Evolutionary conservation across 2,113 vertebrate species (phyloP).

Genomic region (Leucosticte australis): DNA sequence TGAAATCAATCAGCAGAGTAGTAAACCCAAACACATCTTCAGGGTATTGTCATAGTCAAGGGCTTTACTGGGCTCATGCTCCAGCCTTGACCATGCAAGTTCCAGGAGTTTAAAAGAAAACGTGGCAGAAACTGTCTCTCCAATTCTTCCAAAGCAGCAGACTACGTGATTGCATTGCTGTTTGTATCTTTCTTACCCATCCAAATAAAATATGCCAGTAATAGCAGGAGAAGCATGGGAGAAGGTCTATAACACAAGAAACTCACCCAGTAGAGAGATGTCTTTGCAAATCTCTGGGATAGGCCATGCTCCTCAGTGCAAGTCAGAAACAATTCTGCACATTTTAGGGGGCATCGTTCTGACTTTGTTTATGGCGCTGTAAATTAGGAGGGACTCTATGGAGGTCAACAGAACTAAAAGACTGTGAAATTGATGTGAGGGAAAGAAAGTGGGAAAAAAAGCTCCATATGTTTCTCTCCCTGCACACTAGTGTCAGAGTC

Average conservation of each 20-base stretch:
- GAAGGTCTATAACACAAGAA: neutral
- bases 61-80: neutral
- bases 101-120: neutral
- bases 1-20: neutral
- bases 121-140: neutral
- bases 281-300: neutral
- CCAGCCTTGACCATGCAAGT: neutral
- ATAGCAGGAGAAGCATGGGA: neutral
- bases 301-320: fast-evolving
- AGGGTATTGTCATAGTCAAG: neutral
- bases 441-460: neutral
- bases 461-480: neutral
- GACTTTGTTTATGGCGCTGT: neutral
- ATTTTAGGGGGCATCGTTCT: neutral
- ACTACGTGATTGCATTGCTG: neutral
- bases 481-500: neutral
- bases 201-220: neutral
- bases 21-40: neutral
- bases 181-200: neutral
- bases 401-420: constrained; percentile 14
- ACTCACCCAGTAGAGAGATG: neutral
- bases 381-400: constrained; percentile 6
- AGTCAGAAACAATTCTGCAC: neutral
- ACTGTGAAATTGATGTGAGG: constrained; percentile 13
- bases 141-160: neutral